A percentile compares a stretch with the other conserved stretches of the same genome.
These are phyloP conservation scores for Vespertilio murinus DNA, from an alignment of 2,797 vertebrate species.

Conservation along the genomic window DNA sequence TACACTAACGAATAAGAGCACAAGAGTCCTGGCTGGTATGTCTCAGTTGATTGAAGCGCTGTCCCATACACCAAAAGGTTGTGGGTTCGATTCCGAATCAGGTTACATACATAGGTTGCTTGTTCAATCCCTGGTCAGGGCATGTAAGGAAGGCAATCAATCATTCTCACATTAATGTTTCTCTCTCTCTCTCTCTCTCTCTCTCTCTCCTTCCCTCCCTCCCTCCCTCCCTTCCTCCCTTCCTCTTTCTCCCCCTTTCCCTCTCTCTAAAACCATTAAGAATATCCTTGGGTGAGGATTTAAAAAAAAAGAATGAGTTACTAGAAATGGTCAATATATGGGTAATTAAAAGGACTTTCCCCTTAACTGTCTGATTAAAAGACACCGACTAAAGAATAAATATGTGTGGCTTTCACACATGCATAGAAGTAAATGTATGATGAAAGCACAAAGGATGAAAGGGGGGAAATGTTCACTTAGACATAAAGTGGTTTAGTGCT, in stretches of 20 bases:
- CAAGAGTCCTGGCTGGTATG: neutral
- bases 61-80: neutral
- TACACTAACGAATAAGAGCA: neutral
- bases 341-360: neutral
- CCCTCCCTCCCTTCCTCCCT: too few species aligned
- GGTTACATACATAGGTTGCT: neutral
- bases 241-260: too few species aligned
- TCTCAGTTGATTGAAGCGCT: neutral
- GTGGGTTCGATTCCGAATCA: neutral
- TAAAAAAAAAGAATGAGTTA: neutral
- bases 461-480: neutral
- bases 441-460: neutral
- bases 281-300: neutral
- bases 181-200: neutral
- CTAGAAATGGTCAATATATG: neutral
- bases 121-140: neutral
- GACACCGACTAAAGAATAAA: neutral
- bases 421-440: neutral
- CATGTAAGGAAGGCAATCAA: neutral
- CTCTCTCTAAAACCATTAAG: neutral
- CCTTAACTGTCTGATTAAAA: neutral
- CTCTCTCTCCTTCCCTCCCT: neutral
- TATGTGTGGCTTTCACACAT: neutral
- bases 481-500: neutral
- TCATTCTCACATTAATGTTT: neutral